A percentile compares a stretch with the other conserved stretches of the same genome.
Conservation (phyloP, 1,140 invertebrate genomes). For the Calliphora vicina region DNA sequence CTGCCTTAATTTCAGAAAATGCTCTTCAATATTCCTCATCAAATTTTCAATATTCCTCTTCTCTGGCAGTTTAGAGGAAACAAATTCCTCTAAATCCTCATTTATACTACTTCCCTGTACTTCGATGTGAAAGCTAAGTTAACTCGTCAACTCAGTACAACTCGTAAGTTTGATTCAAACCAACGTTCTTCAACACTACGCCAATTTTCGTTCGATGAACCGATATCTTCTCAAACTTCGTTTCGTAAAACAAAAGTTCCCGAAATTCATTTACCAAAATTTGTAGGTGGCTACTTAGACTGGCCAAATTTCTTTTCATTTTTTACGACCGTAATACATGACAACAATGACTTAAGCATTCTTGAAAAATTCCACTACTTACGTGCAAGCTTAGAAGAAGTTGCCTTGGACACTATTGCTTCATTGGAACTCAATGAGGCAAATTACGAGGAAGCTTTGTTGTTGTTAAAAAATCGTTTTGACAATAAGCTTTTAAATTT, state of each 20-base stretch:
- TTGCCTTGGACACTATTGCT: constrained; percentile 26
- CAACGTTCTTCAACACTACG: background rate
- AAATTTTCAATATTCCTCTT: too few relatives aligned
- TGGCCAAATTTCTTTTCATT: constrained; percentile 23
- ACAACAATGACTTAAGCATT: constrained; percentile 1
- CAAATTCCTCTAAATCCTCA: too few relatives aligned
- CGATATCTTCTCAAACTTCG: background rate
- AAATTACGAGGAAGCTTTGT: constrained; percentile 13
- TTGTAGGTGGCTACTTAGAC: constrained; percentile 6
- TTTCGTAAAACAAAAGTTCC: background rate
- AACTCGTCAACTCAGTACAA: background rate
- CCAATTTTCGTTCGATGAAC: background rate
- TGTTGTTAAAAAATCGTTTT: constrained; percentile 23
- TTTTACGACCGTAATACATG: constrained; percentile 9
- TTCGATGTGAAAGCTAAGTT: background rate
- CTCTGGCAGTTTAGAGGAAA: too few relatives aligned
- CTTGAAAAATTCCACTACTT: constrained; percentile 31
- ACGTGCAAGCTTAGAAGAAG: background rate
- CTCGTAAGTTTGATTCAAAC: background rate
- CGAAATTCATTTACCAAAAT: constrained; percentile 15
- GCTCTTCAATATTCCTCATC: too few relatives aligned
- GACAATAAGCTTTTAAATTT: constrained; percentile 33
- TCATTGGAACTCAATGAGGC: constrained; percentile 17
- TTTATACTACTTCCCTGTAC: too few relatives aligned
- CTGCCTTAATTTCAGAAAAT: too few relatives aligned